Conservation (phyloP, 2,113 vertebrate species). For the Synchiropus splendidus region DNA sequence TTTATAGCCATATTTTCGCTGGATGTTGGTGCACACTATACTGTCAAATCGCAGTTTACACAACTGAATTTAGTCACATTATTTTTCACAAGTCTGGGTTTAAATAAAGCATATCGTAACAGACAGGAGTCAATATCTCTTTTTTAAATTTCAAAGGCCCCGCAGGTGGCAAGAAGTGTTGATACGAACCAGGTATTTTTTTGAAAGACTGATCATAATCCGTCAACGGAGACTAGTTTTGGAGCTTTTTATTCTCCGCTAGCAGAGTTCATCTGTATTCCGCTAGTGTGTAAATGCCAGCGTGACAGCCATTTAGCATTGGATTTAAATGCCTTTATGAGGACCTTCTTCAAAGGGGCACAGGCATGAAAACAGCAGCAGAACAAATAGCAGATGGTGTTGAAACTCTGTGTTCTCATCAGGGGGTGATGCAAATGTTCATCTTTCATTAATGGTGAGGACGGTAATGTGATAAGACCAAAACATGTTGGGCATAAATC, state of each 20-base stretch:
- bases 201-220: no score
- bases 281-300: slow-evolving; percentile 19
- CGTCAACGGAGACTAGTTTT: background rate
- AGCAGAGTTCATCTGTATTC: slow-evolving; percentile 42
- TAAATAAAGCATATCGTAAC: no score
- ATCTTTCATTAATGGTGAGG: slow-evolving; percentile 53
- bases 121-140: no score
- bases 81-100: no score
- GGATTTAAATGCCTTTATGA: slow-evolving; percentile 60
- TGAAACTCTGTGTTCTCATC: slow-evolving; percentile 54
- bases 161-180: no score
- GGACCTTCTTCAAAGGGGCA: slow-evolving; percentile 50
- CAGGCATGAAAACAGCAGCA: slow-evolving; percentile 39
- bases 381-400: slow-evolving; percentile 68
- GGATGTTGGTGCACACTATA: no score
- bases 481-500: slow-evolving; percentile 12
- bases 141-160: no score
- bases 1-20: no score
- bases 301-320: slow-evolving; percentile 65
- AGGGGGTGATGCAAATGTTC: slow-evolving; percentile 53
- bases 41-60: no score
- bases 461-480: slow-evolving; percentile 42
- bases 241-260: slow-evolving; percentile 8
- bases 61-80: no score
- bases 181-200: no score